These are phyloP conservation scores for Macrotrachela quadricornifera DNA, from an alignment of 1,140 invertebrate species.

Conservation along the genomic window DNA sequence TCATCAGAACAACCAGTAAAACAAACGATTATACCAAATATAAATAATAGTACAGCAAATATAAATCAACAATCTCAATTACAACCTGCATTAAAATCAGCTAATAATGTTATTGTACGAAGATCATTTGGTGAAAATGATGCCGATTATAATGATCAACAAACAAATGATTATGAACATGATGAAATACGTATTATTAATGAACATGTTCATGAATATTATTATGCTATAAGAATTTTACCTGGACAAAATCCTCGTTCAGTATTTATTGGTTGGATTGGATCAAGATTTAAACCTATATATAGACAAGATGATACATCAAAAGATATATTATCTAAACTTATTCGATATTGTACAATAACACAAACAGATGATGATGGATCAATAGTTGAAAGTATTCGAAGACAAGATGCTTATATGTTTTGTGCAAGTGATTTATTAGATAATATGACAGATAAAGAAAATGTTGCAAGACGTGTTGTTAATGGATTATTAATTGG, in stretches of 20 bases:
- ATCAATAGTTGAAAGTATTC: constrained; percentile 16
- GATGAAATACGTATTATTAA: constrained; percentile 18
- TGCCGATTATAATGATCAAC: no score
- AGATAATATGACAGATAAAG: neutral
- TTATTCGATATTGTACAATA: constrained; percentile 14
- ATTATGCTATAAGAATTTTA: constrained; percentile 71
- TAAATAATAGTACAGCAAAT: no score
- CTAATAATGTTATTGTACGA: no score
- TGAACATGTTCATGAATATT: constrained; percentile 48
- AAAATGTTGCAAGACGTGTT: neutral
- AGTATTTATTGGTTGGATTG: constrained; percentile 97
- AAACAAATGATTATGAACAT: no score
- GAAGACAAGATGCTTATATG: constrained; percentile 91
- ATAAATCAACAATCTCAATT: no score
- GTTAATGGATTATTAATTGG: constrained; percentile 59
- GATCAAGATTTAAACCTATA: constrained; percentile 52
- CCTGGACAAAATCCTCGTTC: constrained; percentile 90
- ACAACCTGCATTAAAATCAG: no score
- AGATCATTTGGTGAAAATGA: no score
- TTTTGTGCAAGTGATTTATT: constrained; percentile 73
- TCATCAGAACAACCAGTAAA: no score
- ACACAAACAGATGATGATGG: neutral
- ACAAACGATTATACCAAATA: no score
- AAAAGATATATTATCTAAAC: constrained; percentile 4
- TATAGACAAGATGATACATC: constrained; percentile 5